Percentiles rank a stretch among this genome's conserved stretches.
Evolutionary conservation across 2,888 invertebrate genomes (phyloP).

Genomic region (Aleiodes alternator): DNA sequence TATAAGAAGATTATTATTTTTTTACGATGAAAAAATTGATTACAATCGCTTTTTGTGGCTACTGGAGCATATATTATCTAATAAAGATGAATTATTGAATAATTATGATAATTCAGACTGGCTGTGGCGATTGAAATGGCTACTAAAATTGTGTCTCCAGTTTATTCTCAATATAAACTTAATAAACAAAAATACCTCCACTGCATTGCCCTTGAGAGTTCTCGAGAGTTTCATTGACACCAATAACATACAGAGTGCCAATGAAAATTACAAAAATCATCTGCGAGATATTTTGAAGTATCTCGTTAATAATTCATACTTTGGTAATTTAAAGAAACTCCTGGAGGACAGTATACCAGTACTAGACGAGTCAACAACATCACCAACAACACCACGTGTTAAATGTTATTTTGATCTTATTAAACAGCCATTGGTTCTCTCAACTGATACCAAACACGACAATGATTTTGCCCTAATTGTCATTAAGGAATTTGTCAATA

Average conservation of each 20-base stretch:
- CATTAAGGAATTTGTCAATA: constrained; percentile 79
- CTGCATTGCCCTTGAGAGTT: constrained; percentile 85
- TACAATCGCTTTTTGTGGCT: constrained; percentile 79
- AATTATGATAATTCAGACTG: constrained; percentile 63
- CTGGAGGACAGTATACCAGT: constrained; percentile 84
- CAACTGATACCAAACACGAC: constrained; percentile 73
- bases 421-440: constrained; percentile 83
- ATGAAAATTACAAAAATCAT: constrained; percentile 68
- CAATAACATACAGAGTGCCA: constrained; percentile 61
- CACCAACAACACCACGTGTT: constrained; percentile 84
- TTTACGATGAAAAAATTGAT: constrained; percentile 84
- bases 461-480: constrained; percentile 77
- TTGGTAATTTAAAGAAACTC: constrained; percentile 82
- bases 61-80: constrained; percentile 73
- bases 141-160: constrained; percentile 78
- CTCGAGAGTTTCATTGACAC: constrained; percentile 83
- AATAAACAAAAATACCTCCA: background rate
- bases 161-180: constrained; percentile 74
- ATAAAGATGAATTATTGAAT: constrained; percentile 70
- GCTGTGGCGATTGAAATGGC: constrained; percentile 76
- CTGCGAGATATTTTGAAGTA: constrained; percentile 68
- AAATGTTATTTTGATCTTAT: constrained; percentile 86
- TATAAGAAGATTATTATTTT: constrained; percentile 84
- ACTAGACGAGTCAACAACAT: constrained; percentile 81
- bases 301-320: constrained; percentile 78